Evolutionary conservation across 35 echinoderm and acorn worm species (phyloP).

Genomic region (Apostichopus californicus): DNA sequence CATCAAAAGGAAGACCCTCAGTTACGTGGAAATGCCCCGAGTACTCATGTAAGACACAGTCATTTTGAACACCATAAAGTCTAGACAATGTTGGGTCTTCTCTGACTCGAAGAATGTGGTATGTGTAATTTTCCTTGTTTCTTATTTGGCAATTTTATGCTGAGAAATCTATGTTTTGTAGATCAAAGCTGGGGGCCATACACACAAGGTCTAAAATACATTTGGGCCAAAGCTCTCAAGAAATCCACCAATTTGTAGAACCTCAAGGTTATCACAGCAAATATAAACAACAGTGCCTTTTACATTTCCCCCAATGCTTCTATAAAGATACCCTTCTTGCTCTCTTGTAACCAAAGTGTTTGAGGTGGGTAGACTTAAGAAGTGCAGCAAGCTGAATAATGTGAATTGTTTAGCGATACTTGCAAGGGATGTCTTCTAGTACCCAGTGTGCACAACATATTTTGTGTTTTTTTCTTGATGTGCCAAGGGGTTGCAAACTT

Average conservation of each 20-base stretch:
- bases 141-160: background rate
- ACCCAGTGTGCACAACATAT: background rate
- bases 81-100: background rate
- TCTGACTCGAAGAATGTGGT: background rate
- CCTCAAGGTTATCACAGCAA: slow-evolving; percentile 27
- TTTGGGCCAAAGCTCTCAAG: slow-evolving; percentile 42
- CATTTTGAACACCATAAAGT: slow-evolving; percentile 2
- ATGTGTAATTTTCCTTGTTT: slow-evolving; percentile 21
- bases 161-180: background rate
- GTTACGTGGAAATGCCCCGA: background rate
- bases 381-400: too few species aligned
- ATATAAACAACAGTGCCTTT: slow-evolving; percentile 12
- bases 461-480: too few species aligned
- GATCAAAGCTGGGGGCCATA: background rate
- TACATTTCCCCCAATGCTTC: slow-evolving; percentile 16
- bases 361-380: too few species aligned
- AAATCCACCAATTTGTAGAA: slow-evolving; percentile 6
- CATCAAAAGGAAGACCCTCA: slow-evolving; percentile 32
- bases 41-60: background rate
- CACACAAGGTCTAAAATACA: background rate
- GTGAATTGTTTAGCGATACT: too few species aligned
- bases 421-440: too few species aligned
- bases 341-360: background rate
- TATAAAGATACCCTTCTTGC: background rate
- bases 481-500: too few species aligned